Percentiles rank a stretch among this genome's conserved stretches.
Conservation (phyloP, 2,797 vertebrate species). For the Crenichthys baileyi region DNA sequence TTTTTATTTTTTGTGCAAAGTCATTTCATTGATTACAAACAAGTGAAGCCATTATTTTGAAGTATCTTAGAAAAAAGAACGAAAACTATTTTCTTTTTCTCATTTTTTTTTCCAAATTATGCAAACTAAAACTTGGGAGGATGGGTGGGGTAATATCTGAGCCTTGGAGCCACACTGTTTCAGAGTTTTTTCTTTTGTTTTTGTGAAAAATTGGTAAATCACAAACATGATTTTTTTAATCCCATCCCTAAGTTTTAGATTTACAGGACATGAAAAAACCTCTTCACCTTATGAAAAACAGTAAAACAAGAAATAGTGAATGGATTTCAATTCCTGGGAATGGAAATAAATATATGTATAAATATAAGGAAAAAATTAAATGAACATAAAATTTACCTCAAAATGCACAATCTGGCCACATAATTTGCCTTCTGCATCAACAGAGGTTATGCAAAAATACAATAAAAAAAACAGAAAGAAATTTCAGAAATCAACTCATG, state of each 20-base stretch:
- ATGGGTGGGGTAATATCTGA: background rate
- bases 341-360: background rate
- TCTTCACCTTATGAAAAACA: background rate
- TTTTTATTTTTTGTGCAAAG: background rate
- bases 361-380: background rate
- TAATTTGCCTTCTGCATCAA: background rate
- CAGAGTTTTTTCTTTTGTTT: background rate
- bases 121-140: no score
- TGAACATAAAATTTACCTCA: background rate
- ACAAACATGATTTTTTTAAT: no score
- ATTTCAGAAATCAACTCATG: background rate
- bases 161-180: background rate
- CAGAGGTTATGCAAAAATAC: background rate
- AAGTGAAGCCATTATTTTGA: background rate
- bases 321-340: background rate
- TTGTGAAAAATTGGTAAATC: background rate
- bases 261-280: background rate
- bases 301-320: background rate
- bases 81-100: background rate
- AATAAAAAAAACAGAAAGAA: background rate
- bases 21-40: background rate
- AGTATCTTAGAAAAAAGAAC: background rate
- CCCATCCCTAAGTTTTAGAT: background rate
- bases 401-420: background rate
- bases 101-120: background rate